phyloP scores from a whole-genome alignment of 2,888 invertebrate species.

The Thalpophila matura region DNA sequence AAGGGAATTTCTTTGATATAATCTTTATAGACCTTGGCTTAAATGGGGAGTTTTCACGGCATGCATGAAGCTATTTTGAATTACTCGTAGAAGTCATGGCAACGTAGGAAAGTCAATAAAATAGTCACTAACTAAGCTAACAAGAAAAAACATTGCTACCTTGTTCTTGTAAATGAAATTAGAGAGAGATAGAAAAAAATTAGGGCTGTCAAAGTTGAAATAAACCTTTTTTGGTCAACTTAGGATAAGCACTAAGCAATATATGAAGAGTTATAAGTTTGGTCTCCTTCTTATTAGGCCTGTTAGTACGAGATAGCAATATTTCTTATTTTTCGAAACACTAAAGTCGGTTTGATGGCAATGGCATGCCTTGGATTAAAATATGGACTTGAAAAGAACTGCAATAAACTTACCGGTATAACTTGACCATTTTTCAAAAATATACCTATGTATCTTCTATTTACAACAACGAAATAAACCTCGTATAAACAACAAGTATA shows the following conservation, averaged over 20 bases:
- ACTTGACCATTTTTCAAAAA: constrained; percentile 78
- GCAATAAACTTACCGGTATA: constrained; percentile 75
- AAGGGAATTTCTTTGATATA: constrained; percentile 18
- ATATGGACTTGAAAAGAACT: not conserved
- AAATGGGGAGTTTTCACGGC: constrained; percentile 4
- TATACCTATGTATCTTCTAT: constrained; percentile 58
- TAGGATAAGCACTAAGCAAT: no score
- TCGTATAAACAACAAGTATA: constrained; percentile 67
- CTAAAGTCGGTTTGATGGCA: no score
- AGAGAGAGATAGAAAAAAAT: not conserved
- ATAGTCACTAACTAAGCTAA: no score
- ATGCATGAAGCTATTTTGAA: constrained; percentile 1
- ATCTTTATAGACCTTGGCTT: constrained; percentile 24
- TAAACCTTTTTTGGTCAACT: not conserved
- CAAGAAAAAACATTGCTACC: not conserved
- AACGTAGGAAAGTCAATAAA: no score
- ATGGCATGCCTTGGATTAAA: no score
- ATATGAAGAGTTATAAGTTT: not conserved
- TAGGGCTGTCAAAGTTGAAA: not conserved
- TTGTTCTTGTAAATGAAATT: not conserved
- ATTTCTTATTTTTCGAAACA: not conserved
- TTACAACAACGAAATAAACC: constrained; percentile 64
- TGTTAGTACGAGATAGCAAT: not conserved
- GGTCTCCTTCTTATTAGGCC: not conserved
- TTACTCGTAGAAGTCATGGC: no score